phyloP scores from a whole-genome alignment of 2,113 vertebrate genomes.

The Psilopogon haemacephalus region DNA sequence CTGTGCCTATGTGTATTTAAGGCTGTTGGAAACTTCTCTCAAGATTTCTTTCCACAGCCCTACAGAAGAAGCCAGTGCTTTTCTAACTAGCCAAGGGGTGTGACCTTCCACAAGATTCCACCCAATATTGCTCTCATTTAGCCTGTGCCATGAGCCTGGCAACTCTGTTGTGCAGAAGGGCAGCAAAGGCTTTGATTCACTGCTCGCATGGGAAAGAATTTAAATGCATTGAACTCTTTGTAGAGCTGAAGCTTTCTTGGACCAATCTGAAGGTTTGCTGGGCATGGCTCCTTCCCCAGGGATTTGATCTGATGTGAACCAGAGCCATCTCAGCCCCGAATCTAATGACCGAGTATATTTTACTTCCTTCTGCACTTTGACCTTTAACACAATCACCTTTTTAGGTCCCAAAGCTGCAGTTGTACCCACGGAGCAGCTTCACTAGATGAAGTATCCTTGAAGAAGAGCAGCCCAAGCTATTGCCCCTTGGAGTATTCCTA shows the following conservation, averaged over 20 bases:
- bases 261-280: constrained; percentile 37
- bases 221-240: constrained; percentile 33
- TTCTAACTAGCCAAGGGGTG: neutral
- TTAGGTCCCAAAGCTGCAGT: neutral
- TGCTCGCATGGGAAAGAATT: constrained; percentile 58
- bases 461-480: neutral
- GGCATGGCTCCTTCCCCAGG: constrained; percentile 27
- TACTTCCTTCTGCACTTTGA: constrained; percentile 1
- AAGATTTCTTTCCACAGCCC: neutral
- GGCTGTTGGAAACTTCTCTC: neutral
- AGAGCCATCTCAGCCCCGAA: constrained; percentile 22
- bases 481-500: neutral
- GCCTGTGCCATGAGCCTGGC: neutral
- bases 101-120: constrained; percentile 4
- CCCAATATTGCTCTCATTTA: constrained; percentile 11
- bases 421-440: neutral
- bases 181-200: constrained; percentile 40
- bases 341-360: constrained; percentile 19
- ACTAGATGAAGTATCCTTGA: neutral
- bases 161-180: neutral
- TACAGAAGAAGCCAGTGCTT: neutral
- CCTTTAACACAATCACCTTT: constrained; percentile 37
- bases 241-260: constrained; percentile 54
- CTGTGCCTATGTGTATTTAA: fast-evolving
- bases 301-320: constrained; percentile 57